Conservation (phyloP, 2,888 invertebrate species). For the Lypha dubia region DNA sequence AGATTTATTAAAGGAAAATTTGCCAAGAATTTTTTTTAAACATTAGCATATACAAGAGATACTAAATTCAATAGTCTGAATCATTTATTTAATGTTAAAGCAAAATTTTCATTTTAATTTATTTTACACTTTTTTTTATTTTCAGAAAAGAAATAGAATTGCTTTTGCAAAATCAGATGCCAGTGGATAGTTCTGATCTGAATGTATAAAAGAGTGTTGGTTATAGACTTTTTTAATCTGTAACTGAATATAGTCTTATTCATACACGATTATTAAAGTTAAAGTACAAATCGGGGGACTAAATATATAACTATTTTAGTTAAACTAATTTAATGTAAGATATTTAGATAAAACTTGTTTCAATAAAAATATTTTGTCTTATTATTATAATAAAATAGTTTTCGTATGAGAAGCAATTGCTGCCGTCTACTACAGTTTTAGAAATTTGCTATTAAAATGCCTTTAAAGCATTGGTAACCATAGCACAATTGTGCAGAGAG, state of each 20-base stretch:
- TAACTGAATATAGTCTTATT: not conserved
- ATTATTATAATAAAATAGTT: no score
- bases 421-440: no score
- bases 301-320: no score
- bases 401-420: no score
- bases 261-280: no score
- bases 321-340: not conserved
- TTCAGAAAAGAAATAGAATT: constrained; percentile 9
- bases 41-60: no score
- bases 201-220: not conserved
- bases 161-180: not conserved
- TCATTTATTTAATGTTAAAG: not conserved
- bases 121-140: not conserved
- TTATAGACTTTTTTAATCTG: not conserved
- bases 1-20: not conserved
- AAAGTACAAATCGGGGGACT: no score
- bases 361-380: not conserved
- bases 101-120: not conserved
- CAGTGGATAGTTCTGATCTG: constrained; percentile 9
- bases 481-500: no score
- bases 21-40: no score
- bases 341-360: not conserved
- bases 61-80: not conserved
- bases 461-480: no score
- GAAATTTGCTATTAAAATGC: no score